Base-by-base conservation (phyloP, 2,888 invertebrate species). In the Chouioia cunea region DNA sequence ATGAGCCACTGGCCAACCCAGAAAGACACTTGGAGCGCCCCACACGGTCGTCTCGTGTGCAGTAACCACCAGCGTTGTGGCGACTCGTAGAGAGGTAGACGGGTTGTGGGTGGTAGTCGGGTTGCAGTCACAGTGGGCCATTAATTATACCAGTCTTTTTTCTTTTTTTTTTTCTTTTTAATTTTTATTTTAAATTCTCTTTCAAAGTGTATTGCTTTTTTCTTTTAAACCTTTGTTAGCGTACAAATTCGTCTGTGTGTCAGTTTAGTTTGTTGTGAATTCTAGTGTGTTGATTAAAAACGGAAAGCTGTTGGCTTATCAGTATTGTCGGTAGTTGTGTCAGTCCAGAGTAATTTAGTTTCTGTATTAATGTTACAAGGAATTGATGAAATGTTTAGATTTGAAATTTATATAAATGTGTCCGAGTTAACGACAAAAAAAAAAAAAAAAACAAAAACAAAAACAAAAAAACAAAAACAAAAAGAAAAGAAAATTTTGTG, bases 81-180 rank as follows among this genome's bases (percentile, higher is more conserved):
- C 22, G 50, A 47, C 57, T 62, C 60, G 50, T 46, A 36, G 56
- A 36, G 46, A 48, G 59, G 65, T 56, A 54, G 44, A 63, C 54
- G 36, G 53, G 20, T 50, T 12, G 57, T 57, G 50, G 57, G 58
- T 66, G 18, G 43, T 56, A 15, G 60, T 67, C 43, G 53, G 47
- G 58, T 65, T 65, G 65, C 65, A 48, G 65, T 65, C 58, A 65
- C 57, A 65, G 65, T 65, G n/a, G 46, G 23, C 53, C 18, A 65
- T 23, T 27, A 4, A 14, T 36, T 20, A 65, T 44, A 56, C 22
- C 23, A 46, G 53, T 59, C 44, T 52, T 54, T 65, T 4, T 36
- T 58, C 27, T n/a, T n/a, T 22, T 23, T 58, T 23, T 6, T 47
- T 65, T 50, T 53, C 22, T 53, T 44, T 48, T 48, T 44, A n/a